Conservation (phyloP, 2,797 vertebrate species). For the Coreius guichenoti region DNA sequence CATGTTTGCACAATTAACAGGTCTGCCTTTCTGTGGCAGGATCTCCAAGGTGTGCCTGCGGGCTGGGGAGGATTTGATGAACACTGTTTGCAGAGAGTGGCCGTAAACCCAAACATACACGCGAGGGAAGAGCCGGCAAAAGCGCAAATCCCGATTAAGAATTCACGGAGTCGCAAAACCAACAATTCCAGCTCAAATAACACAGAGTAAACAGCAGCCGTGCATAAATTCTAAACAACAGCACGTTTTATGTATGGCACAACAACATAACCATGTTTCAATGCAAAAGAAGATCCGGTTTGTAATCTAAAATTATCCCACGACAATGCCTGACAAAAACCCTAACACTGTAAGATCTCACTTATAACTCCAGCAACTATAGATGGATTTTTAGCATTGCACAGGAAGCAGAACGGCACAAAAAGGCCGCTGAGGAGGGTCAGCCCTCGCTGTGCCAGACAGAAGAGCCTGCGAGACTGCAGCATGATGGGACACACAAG, state of each 20-base stretch:
- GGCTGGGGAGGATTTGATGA: conserved; percentile 64
- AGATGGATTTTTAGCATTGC: background rate
- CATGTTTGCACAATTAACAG: conserved; percentile 64
- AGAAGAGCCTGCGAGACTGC: conserved; percentile 27
- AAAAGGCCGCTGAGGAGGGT: conserved; percentile 7
- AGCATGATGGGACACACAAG: conserved; percentile 66
- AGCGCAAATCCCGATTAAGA: conserved; percentile 69
- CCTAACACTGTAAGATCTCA: background rate
- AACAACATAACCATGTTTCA: conserved; percentile 52
- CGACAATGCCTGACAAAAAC: conserved; percentile 21
- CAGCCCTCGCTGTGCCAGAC: conserved; percentile 23
- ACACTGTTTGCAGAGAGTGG: conserved; percentile 66
- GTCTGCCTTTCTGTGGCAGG: conserved; percentile 55
- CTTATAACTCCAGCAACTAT: background rate
- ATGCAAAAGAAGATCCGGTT: conserved; percentile 28
- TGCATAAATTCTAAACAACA: conserved; percentile 64
- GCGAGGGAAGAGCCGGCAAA: conserved; percentile 60
- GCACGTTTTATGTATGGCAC: conserved; percentile 36
- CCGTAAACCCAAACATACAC: conserved; percentile 69
- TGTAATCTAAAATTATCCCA: conserved; percentile 12
- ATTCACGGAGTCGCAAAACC: conserved; percentile 69
- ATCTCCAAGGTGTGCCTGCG: conserved; percentile 64
- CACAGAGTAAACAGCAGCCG: conserved; percentile 63
- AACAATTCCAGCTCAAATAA: conserved; percentile 70
- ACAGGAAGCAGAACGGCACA: background rate